Conservation (phyloP, 2,113 vertebrate genomes). For the Pteropus alecto region DNA sequence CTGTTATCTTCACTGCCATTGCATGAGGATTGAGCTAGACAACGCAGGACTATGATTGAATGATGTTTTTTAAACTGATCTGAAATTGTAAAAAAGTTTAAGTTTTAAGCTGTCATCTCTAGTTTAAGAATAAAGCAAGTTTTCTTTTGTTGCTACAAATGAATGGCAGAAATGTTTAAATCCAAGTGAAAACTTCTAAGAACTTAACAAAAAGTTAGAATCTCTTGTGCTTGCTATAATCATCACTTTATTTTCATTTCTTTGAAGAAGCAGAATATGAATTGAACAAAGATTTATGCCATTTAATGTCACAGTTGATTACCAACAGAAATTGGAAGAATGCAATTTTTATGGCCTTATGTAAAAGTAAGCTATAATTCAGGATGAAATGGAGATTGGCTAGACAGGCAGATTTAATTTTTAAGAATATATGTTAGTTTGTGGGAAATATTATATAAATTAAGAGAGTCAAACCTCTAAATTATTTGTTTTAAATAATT, state of each 20-base stretch:
- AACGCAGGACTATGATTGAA: neutral
- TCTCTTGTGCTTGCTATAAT: constrained; percentile 56
- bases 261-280: constrained; percentile 76
- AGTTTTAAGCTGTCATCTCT: neutral
- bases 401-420: constrained; percentile 80
- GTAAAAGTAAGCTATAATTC: constrained; percentile 82
- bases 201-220: constrained; percentile 20
- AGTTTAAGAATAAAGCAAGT: constrained; percentile 5
- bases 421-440: constrained; percentile 73
- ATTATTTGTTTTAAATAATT: constrained; percentile 75
- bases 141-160: neutral
- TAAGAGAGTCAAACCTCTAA: constrained; percentile 57
- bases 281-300: constrained; percentile 82
- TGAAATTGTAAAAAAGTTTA: neutral
- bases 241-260: constrained; percentile 76
- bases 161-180: neutral
- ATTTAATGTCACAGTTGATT: constrained; percentile 83
- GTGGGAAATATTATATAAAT: constrained; percentile 73
- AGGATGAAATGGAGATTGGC: constrained; percentile 68
- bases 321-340: constrained; percentile 82
- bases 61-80: constrained; percentile 11
- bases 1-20: neutral
- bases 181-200: constrained; percentile 51
- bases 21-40: neutral
- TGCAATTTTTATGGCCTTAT: constrained; percentile 84